Evolutionary conservation across 2,797 vertebrate genomes (phyloP).

Genomic region (Rhadinocentrus ornatus): DNA sequence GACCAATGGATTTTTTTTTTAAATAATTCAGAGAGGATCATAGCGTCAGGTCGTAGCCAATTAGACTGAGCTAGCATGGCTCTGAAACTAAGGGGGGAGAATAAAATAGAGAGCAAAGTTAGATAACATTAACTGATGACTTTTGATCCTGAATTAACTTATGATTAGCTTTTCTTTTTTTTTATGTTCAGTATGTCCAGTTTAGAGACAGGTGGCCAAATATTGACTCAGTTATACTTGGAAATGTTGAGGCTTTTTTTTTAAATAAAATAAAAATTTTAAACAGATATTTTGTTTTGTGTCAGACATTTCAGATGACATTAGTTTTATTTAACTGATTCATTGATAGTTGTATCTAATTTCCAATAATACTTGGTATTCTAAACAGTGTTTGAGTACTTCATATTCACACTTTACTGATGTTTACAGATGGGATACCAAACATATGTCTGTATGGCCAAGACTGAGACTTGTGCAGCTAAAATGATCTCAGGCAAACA

Average conservation of each 20-base stretch:
- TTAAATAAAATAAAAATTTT: neutral
- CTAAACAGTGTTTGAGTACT: too few species aligned
- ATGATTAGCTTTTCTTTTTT: too few species aligned
- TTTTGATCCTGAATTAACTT: neutral
- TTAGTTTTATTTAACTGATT: neutral
- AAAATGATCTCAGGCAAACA: too few species aligned
- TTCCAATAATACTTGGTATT: too few species aligned
- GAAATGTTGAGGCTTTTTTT: neutral
- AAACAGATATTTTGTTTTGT: neutral
- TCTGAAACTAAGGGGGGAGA: neutral
- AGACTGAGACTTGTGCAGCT: neutral
- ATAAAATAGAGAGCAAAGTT: neutral
- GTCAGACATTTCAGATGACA: neutral
- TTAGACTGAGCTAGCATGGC: too few species aligned
- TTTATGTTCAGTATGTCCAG: neutral
- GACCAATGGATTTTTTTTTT: too few species aligned
- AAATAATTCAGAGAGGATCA: too few species aligned
- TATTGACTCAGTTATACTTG: neutral
- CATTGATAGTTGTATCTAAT: too few species aligned
- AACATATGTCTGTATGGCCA: neutral
- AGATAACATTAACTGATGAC: neutral
- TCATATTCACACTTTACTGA: too few species aligned
- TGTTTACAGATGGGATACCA: neutral
- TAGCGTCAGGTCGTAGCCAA: too few species aligned
- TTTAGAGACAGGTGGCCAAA: neutral